These are phyloP conservation scores for Paramuricea clavata DNA, from an alignment of 92 coral and sea anemone genomes.

Conservation along the genomic window DNA sequence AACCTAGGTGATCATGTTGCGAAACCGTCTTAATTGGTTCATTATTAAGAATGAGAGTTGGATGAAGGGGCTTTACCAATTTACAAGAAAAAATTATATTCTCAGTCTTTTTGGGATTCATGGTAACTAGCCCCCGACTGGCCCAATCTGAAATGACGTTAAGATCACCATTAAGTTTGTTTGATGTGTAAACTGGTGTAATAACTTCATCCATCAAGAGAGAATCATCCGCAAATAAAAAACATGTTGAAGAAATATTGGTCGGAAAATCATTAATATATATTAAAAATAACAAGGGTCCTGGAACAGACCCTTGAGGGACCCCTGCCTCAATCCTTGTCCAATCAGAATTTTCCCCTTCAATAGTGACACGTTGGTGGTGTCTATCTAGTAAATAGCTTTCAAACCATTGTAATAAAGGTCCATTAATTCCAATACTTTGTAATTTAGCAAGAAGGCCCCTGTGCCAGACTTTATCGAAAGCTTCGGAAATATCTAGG, in stretches of 20 bases:
- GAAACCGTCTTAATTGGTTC: background rate
- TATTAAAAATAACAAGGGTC: slow-evolving; percentile 50
- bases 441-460: slow-evolving; percentile 54
- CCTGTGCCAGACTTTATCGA: slow-evolving; percentile 65
- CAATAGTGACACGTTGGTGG: slow-evolving; percentile 62
- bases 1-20: slow-evolving; percentile 35
- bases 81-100: slow-evolving; percentile 28
- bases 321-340: slow-evolving; percentile 42
- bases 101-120: slow-evolving; percentile 44
- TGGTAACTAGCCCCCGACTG: slow-evolving; percentile 36
- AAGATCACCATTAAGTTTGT: slow-evolving; percentile 48
- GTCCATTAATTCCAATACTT: slow-evolving; percentile 40
- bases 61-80: background rate
- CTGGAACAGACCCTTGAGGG: slow-evolving; percentile 47
- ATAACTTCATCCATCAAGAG: slow-evolving; percentile 39
- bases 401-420: slow-evolving; percentile 72
- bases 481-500: slow-evolving; percentile 62
- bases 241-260: slow-evolving; percentile 24
- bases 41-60: background rate
- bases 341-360: slow-evolving; percentile 60
- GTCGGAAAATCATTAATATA: slow-evolving; percentile 56
- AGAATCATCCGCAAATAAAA: slow-evolving; percentile 44
- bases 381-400: slow-evolving; percentile 49
- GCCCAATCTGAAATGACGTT: slow-evolving; percentile 28
- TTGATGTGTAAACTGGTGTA: slow-evolving; percentile 23